These are phyloP conservation scores for Drosophila santomea DNA, from an alignment of 1,140 invertebrate genomes.

Conservation along the genomic window DNA sequence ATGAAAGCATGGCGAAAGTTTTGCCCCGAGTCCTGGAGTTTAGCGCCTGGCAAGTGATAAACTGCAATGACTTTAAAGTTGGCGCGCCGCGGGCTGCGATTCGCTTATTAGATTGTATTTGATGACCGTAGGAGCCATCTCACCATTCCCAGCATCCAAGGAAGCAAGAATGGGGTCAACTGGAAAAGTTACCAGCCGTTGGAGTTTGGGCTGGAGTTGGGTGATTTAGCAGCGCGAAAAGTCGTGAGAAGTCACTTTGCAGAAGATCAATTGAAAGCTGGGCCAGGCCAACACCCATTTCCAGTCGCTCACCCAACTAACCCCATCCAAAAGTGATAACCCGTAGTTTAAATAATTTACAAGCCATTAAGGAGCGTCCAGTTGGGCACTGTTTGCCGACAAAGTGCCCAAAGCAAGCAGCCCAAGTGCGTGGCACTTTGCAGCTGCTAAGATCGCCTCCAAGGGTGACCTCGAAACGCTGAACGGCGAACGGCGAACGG, in stretches of 20 bases:
- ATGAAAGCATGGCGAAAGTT: conserved; percentile 68
- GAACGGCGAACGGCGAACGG: too few species aligned
- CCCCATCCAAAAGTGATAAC: background rate
- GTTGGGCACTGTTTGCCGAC: conserved; percentile 11
- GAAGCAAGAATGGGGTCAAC: background rate
- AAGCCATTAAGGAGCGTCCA: conserved; percentile 27
- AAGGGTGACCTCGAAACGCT: conserved; percentile 30
- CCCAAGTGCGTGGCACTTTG: conserved; percentile 34
- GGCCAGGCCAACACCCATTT: too few species aligned
- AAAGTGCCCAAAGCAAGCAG: conserved; percentile 19
- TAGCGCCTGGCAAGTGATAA: conserved; percentile 75
- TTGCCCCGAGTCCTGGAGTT: conserved; percentile 65
- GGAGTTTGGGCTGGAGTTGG: background rate
- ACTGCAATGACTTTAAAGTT: conserved; percentile 60
- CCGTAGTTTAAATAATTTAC: conserved; percentile 27
- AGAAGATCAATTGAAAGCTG: background rate
- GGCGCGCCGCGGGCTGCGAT: conserved; percentile 14
- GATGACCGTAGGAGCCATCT: conserved; percentile 17
- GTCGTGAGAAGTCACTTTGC: background rate
- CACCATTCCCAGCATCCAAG: too few species aligned
- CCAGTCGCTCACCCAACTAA: background rate
- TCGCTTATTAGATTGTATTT: conserved; percentile 59
- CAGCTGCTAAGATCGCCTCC: conserved; percentile 42
- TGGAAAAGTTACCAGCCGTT: background rate
- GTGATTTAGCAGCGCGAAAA: background rate